Conservation (phyloP, 1,140 invertebrate genomes). For the Belonocnema kinseyi region DNA sequence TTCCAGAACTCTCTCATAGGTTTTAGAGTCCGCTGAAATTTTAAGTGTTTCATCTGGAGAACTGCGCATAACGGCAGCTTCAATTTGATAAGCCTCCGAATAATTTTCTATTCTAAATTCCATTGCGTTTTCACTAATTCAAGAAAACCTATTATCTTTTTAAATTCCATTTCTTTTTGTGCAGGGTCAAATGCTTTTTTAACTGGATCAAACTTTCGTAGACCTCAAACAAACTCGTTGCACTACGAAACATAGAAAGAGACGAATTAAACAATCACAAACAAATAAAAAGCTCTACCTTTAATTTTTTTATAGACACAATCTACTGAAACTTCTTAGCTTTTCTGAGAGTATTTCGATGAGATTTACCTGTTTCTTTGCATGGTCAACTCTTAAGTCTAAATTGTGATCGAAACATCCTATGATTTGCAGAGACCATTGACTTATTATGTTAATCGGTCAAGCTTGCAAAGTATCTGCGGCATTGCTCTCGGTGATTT, state of each 20-base stretch:
- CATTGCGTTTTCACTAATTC: constrained; percentile 12
- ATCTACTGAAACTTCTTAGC: neutral
- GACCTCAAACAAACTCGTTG: neutral
- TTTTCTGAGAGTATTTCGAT: neutral
- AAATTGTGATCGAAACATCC: constrained; percentile 27
- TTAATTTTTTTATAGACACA: too few relatives aligned
- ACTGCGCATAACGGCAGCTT: neutral
- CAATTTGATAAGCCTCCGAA: constrained; percentile 2
- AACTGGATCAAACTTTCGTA: constrained; percentile 1
- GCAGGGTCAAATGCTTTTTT: constrained; percentile 5
- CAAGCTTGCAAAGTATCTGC: neutral
- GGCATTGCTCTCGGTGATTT: constrained; percentile 12
- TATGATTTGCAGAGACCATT: constrained; percentile 23
- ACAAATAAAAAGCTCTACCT: too few relatives aligned
- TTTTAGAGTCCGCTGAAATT: neutral
- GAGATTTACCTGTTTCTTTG: neutral
- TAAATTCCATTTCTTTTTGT: neutral
- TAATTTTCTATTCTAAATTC: constrained; percentile 21
- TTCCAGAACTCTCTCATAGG: neutral
- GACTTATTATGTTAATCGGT: neutral
- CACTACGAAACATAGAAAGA: neutral
- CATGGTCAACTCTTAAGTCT: constrained; percentile 13
- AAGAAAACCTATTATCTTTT: neutral
- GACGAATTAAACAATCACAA: too few relatives aligned
- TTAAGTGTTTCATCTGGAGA: neutral